Conservation (phyloP, 2,797 vertebrate genomes). For the Sebastes minor region DNA sequence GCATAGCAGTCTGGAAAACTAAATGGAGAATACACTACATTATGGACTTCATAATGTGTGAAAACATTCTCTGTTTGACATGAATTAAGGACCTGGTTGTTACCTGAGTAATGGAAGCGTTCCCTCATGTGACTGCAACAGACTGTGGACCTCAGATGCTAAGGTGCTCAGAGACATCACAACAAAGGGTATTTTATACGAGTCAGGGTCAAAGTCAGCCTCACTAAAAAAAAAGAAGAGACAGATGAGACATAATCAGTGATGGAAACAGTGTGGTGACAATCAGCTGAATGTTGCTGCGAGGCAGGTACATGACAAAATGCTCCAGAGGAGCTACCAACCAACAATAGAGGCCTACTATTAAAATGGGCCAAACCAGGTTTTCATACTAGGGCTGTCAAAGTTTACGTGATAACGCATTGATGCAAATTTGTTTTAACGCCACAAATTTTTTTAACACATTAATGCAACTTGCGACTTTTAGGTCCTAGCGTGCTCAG, state of each 20-base stretch:
- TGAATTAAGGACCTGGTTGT: not conserved
- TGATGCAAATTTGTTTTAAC: no score
- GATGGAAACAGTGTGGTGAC: not conserved
- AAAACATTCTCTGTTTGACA: not conserved
- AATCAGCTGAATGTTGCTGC: not conserved
- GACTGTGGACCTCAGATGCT: constrained; percentile 92
- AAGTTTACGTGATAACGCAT: no score
- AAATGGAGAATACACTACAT: not conserved
- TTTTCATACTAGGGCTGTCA: no score
- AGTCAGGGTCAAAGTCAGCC: constrained; percentile 96
- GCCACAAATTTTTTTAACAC: no score
- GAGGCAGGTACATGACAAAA: no score
- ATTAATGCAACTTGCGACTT: no score
- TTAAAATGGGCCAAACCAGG: not conserved
- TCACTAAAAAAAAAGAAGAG: constrained; percentile 80
- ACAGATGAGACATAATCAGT: not conserved
- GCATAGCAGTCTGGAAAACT: constrained; percentile 97
- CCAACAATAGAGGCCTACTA: not conserved
- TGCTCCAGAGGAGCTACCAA: not conserved
- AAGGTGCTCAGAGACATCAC: constrained; percentile 91
- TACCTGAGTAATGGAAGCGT: constrained; percentile 95
- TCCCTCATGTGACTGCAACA: constrained; percentile 94
- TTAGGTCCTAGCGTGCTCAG: no score
- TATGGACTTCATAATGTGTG: not conserved
- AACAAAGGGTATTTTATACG: constrained; percentile 93